Evolutionary conservation across 2,888 invertebrate genomes (phyloP), one percentile per base, ranked within the genome.

Genomic region (Coremacera marginata): DNA sequence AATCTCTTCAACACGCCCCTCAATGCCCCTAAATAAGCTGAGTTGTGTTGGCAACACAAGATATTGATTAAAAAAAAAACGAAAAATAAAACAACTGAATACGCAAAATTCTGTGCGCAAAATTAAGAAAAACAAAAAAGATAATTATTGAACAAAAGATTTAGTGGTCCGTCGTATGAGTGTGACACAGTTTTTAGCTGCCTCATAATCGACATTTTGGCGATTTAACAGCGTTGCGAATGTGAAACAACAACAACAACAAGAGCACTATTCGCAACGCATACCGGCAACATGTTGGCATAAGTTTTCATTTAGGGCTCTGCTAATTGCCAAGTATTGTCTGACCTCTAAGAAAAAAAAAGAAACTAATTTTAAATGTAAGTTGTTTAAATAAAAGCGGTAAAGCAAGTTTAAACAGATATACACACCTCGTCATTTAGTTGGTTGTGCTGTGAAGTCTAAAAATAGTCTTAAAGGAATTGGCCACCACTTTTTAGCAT

Each of bases 281-380:
- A 60, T 22, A 60, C 57, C 57, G 57, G 57, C 57, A 55, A 27
- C 57, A n/a, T 25, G 57, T 22, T 57, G 57, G 57, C 57, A 25
- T 57, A 19, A 2, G 9, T n/a, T 16, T 27, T 14, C 14, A 60
- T 60, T 60, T 22, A n/a, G 27, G 57, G 57, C 19, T 22, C n/a
- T 8, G 57, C 57, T 27, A 60, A 60, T 22, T 22, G 11, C 57
- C 25, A 11, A 9, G 57, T 22, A 16, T 22, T 11, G 8, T 4
- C 25, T 27, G 57, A 11, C 11, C 14, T 44, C 11, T 44, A 11
- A 44, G 44, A 11, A 44, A 11, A 11, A 44, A 11, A 11, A 44
- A 7, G 11, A 31, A 44, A 44, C 11, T 44, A 44, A 44, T 44
- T 44, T 44, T 44, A 44, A 44, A 44, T 44, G 14, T 14, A 44